These are phyloP conservation scores for Gouania willdenowi DNA, from an alignment of 2,797 vertebrate genomes.

Conservation along the genomic window DNA sequence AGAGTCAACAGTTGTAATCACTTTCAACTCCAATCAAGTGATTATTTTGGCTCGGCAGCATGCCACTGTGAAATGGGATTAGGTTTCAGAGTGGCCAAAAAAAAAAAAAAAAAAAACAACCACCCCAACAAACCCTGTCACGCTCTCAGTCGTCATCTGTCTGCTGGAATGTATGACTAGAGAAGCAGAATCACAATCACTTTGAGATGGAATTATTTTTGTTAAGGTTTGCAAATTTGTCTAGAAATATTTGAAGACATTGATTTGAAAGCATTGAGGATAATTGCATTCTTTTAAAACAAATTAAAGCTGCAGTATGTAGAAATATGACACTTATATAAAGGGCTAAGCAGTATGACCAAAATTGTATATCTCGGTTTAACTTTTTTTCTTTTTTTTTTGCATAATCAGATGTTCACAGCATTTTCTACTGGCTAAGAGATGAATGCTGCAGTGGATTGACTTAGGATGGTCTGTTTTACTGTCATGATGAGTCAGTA, in stretches of 20 bases:
- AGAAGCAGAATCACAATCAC: too few species aligned
- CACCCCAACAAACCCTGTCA: conserved; percentile 31
- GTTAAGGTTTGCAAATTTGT: conserved; percentile 7
- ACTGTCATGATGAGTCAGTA: too few species aligned
- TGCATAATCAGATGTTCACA: too few species aligned
- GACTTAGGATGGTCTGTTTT: too few species aligned
- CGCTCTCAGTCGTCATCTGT: conserved; percentile 39
- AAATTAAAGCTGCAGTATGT: conserved; percentile 51
- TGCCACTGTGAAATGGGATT: conserved; percentile 69
- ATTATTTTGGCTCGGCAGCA: conserved; percentile 61
- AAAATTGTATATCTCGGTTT: too few species aligned
- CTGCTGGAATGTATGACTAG: conserved; percentile 54
- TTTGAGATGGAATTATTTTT: too few species aligned
- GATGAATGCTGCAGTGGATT: too few species aligned
- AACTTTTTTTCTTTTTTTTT: too few species aligned
- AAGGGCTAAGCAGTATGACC: too few species aligned
- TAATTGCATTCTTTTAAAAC: conserved; percentile 32
- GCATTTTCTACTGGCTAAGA: too few species aligned
- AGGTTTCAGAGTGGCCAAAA: conserved; percentile 54
- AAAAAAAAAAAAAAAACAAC: conserved; percentile 27
- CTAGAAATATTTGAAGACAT: conserved; percentile 13
- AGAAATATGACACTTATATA: too few species aligned
- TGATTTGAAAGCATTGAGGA: conserved; percentile 22
- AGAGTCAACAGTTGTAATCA: conserved; percentile 70
- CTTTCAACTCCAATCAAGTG: conserved; percentile 73